Conservation (phyloP, 2,797 vertebrate species). For the Sebastes baramenuke region DNA sequence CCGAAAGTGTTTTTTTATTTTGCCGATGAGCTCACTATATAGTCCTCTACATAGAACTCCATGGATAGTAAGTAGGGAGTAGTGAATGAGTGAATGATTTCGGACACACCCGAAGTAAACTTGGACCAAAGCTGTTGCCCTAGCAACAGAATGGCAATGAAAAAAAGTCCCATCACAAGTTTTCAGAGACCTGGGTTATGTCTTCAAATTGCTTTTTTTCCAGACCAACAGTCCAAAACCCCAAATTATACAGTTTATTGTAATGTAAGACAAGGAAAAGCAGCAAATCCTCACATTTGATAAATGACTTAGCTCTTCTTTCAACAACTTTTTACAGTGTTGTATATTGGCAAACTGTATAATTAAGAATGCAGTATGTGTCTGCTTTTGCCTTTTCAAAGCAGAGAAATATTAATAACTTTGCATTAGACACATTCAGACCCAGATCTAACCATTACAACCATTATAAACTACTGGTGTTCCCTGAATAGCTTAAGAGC, state of each 20-base stretch:
- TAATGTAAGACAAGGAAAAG: not conserved
- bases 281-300: not conserved
- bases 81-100: too few species aligned
- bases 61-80: too few species aligned
- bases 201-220: not conserved
- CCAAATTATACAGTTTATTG: not conserved
- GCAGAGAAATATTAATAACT: not conserved
- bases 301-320: not conserved
- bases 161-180: not conserved
- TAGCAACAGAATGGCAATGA: not conserved
- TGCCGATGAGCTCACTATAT: too few species aligned
- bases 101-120: not conserved
- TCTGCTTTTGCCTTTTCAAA: not conserved
- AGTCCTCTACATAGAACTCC: too few species aligned
- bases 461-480: not conserved
- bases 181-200: not conserved
- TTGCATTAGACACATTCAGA: not conserved
- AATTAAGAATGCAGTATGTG: not conserved
- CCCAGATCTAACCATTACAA: not conserved
- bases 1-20: too few species aligned
- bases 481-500: not conserved
- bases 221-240: not conserved
- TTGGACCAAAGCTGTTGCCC: not conserved
- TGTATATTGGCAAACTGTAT: not conserved
- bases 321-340: not conserved